phyloP scores from a whole-genome alignment of 2,888 invertebrate genomes.

The Agriopis aurantiaria region DNA sequence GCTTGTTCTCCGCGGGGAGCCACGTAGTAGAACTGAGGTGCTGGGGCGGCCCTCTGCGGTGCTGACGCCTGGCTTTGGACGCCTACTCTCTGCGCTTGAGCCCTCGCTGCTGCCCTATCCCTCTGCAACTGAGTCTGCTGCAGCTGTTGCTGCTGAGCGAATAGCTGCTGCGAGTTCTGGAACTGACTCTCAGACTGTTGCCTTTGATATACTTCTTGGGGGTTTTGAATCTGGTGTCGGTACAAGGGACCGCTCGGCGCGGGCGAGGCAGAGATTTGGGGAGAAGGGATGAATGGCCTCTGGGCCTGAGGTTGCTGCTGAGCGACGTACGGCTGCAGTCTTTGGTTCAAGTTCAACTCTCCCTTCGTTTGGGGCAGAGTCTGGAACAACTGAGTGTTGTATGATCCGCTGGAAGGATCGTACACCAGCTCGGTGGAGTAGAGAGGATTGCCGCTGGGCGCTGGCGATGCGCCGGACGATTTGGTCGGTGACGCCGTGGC shows the following conservation, averaged over 20 bases:
- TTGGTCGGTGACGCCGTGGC: conserved; percentile 70
- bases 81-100: conserved; percentile 76
- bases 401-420: conserved; percentile 91
- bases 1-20: conserved; percentile 82
- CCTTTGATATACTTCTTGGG: conserved; percentile 85
- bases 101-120: conserved; percentile 84
- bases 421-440: conserved; percentile 92
- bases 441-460: conserved; percentile 87
- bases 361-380: conserved; percentile 90
- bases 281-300: conserved; percentile 86
- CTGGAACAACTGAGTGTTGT: conserved; percentile 92
- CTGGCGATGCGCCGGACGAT: conserved; percentile 68
- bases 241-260: conserved; percentile 78
- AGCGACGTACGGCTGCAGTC: conserved; percentile 91
- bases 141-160: conserved; percentile 89
- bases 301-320: conserved; percentile 84
- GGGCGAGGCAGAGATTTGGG: conserved; percentile 78
- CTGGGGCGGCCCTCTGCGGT: conserved; percentile 56
- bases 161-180: conserved; percentile 88
- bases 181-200: conserved; percentile 87
- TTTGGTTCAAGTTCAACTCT: conserved; percentile 90
- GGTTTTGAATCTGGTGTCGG: conserved; percentile 79
- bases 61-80: conserved; percentile 66
- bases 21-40: conserved; percentile 87
- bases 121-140: conserved; percentile 89